Percentiles rank a stretch among this genome's conserved stretches.
phyloP scores from a whole-genome alignment of 2,113 vertebrate species.

The Neogale vison region DNA sequence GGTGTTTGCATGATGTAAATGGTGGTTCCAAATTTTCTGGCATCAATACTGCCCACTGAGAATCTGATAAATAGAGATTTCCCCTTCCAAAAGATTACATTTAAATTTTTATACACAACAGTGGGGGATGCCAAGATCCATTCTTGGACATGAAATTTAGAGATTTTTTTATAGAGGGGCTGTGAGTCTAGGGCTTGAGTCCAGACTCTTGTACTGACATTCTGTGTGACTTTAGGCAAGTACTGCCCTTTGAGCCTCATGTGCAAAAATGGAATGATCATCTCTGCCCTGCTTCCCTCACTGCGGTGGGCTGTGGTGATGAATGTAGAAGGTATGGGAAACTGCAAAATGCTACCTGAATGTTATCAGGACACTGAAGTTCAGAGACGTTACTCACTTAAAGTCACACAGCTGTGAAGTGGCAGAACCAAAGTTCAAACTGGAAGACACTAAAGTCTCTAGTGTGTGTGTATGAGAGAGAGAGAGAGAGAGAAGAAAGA shows the following conservation, averaged over 20 bases:
- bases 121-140: neutral
- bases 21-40: neutral
- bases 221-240: neutral
- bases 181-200: neutral
- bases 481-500: neutral
- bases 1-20: neutral
- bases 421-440: neutral
- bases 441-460: neutral
- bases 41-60: neutral
- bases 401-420: neutral
- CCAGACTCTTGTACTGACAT: neutral
- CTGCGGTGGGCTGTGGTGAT: neutral
- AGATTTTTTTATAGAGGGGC: neutral
- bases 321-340: neutral
- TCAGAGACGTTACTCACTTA: neutral
- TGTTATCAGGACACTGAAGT: neutral
- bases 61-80: conserved; percentile 40
- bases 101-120: neutral
- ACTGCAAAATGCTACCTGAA: neutral
- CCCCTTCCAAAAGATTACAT: neutral
- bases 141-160: conserved; percentile 22
- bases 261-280: neutral
- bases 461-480: neutral
- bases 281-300: neutral
- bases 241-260: neutral